Evolutionary conservation across 2,888 invertebrate species (phyloP).

Genomic region (Aphodius granarius): DNA sequence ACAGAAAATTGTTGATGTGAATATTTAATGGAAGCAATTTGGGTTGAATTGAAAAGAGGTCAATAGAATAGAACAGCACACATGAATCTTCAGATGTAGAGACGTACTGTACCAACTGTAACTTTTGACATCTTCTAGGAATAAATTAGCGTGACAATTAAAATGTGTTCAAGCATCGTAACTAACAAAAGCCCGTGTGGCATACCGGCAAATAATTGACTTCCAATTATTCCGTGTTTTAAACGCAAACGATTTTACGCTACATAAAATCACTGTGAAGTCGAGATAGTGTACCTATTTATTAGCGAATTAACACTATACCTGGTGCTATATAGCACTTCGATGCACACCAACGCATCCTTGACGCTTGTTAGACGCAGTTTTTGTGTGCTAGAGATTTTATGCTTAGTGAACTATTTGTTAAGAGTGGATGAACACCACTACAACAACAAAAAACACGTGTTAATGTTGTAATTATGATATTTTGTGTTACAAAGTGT

Average conservation of each 20-base stretch:
- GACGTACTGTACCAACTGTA: background rate
- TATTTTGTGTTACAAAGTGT: too few relatives aligned
- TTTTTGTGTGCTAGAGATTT: background rate
- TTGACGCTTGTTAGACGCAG: background rate
- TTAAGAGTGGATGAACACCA: background rate
- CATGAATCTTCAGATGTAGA: too few relatives aligned
- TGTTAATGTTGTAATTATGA: too few relatives aligned
- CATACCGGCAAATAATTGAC: background rate
- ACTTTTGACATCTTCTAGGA: background rate
- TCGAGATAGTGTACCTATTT: background rate
- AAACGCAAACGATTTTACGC: background rate
- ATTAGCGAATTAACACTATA: background rate
- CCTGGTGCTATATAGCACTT: background rate
- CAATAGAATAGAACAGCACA: too few relatives aligned
- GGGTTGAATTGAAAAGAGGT: background rate
- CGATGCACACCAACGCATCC: conserved; percentile 11
- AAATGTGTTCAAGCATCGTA: background rate
- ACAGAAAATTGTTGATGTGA: background rate
- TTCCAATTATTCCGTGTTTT: background rate
- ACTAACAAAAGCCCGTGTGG: background rate
- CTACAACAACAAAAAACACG: background rate
- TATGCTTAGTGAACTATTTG: background rate
- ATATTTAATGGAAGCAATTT: background rate
- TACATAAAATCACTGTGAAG: background rate
- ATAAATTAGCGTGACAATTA: background rate